phyloP scores from a whole-genome alignment of 1,140 invertebrate genomes.

The Drosophila athabasca region DNA sequence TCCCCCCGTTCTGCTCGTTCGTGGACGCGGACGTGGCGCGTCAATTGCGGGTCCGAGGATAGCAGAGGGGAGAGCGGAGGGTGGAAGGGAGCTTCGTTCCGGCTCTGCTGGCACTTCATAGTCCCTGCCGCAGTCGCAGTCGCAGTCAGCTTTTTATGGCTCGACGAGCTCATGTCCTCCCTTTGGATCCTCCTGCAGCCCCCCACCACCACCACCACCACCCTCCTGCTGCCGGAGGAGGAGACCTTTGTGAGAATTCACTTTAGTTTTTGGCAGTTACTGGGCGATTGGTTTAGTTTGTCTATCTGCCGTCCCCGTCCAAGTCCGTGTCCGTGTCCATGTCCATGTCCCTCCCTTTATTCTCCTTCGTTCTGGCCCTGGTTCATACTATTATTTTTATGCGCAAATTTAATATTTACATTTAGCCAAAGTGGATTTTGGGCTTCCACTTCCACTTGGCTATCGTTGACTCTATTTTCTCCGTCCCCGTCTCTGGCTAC shows the following conservation, averaged over 20 bases:
- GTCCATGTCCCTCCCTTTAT: constrained; percentile 9
- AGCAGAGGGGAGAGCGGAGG: no score
- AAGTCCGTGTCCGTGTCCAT: not conserved
- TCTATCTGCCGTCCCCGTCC: not conserved
- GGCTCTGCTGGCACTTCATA: constrained; percentile 64
- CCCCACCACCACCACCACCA: no score
- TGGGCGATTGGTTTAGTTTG: constrained; percentile 46
- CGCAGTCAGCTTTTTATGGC: constrained; percentile 57
- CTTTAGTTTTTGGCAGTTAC: constrained; percentile 48
- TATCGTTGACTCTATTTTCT: constrained; percentile 46
- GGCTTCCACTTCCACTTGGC: constrained; percentile 8
- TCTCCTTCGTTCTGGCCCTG: constrained; percentile 3
- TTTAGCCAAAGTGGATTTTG: constrained; percentile 75
- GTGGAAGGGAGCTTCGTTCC: constrained; percentile 29
- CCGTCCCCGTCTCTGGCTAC: no score
- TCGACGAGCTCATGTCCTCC: constrained; percentile 23
- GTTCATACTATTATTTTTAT: constrained; percentile 63
- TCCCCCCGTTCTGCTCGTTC: constrained; percentile 4
- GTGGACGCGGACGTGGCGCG: constrained; percentile 47
- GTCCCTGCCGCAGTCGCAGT: constrained; percentile 19
- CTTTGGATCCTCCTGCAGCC: not conserved
- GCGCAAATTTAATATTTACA: constrained; percentile 79
- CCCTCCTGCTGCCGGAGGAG: no score
- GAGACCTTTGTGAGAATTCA: constrained; percentile 31
- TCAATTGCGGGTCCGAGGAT: constrained; percentile 66